Base-by-base conservation (phyloP, 1,140 invertebrate genomes). In the Drosophila sechellia region DNA sequence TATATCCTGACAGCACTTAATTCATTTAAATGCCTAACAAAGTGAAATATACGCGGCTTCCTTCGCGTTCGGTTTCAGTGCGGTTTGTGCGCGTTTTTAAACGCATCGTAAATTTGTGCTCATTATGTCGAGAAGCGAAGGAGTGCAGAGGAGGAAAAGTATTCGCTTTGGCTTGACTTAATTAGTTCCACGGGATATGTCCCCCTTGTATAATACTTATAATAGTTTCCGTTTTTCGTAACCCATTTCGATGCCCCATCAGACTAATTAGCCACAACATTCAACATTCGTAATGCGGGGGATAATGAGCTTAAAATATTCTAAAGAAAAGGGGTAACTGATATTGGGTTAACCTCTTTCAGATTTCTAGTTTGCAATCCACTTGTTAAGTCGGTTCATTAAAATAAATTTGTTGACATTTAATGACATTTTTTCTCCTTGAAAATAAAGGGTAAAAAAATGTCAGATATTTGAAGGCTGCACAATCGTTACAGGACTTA, bases 11-110 rank as follows among this genome's bases (percentile, higher is more conserved):
- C 60, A 52, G 49, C 72, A 59, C 63, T 81, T 84, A 79, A 83
- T 84, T 84, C 75, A 75, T 71, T 79, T 83, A 70, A 84, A 71
- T 53, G 54, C 43, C 45, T 45, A 57, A 54, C 75, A 84, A 84
- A 84, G 70, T 59, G 48, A 71, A 66, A 75, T 57, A 60, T 52
- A 60, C 48, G 35, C 66, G 40, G 37, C 45, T 72, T n/a, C 35
- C 55, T 43, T 4, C 40, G 22, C 45, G 15, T 64, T 50, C 4
- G 49, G 70, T 52, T 68, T 58, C 49, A 37, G 15, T 52, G 56
- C 55, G 63, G 58, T 56, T 40, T 43, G 45, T 15, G 39, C 27
- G 25, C 52, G 59, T 56, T 79, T 83, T 58, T 56, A 78, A 83
- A 77, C 71, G 69, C 50, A 66, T 77, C 59, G 68, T 77, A 60